Evolutionary conservation across 2,113 vertebrate genomes (phyloP).

Genomic region (Paracanthobrama guichenoti): DNA sequence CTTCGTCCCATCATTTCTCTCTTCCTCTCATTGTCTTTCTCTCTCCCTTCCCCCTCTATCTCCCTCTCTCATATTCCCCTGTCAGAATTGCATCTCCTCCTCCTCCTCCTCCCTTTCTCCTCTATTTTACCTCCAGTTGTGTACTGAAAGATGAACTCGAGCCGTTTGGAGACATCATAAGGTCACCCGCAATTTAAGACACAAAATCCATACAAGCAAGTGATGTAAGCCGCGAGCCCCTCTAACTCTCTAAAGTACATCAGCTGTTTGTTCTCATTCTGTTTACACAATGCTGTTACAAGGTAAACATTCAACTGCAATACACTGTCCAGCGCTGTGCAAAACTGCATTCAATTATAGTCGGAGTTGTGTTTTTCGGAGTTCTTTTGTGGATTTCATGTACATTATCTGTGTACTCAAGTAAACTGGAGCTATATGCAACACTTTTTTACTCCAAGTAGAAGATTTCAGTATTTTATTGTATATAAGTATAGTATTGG

Average conservation of each 20-base stretch:
- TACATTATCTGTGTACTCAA: not conserved
- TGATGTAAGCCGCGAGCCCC: constrained; percentile 1
- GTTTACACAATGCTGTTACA: constrained; percentile 1
- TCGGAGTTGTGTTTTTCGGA: not conserved
- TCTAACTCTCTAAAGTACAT: constrained; percentile 10
- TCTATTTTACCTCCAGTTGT: constrained; percentile 39
- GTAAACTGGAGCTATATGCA: not conserved
- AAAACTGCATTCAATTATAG: not conserved
- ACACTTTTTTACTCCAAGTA: not conserved
- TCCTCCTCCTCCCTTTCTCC: not conserved
- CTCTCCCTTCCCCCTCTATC: not conserved
- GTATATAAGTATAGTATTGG: not conserved
- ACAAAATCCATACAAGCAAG: constrained; percentile 32
- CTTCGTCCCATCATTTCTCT: constrained; percentile 24
- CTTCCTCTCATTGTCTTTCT: not conserved
- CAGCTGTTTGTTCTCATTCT: constrained; percentile 10
- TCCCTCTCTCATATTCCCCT: constrained; percentile 23
- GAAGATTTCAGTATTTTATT: not conserved
- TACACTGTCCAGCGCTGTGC: not conserved
- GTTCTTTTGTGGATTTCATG: not conserved
- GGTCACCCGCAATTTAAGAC: constrained; percentile 34
- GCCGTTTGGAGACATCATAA: constrained; percentile 30
- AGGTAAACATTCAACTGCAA: not conserved
- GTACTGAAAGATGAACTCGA: constrained; percentile 40
- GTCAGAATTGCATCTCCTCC: constrained; percentile 24